phyloP scores from a whole-genome alignment of 2,797 vertebrate species.

The Lates japonicus region DNA sequence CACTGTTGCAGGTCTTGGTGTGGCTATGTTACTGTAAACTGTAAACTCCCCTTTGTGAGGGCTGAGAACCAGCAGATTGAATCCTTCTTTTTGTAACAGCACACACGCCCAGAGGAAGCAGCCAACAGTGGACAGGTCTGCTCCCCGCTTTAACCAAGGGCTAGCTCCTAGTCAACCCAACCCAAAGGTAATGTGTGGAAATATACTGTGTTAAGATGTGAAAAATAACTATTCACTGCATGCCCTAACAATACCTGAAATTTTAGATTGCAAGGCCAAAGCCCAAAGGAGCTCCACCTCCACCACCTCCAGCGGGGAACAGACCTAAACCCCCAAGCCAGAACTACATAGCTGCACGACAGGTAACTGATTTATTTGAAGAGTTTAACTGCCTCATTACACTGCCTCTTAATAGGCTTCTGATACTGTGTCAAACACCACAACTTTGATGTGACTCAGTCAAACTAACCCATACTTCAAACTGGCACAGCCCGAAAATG shows the following conservation, averaged over 20 bases:
- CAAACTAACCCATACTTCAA: not conserved
- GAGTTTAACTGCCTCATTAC: not conserved
- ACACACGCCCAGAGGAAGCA: constrained; percentile 47
- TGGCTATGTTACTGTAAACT: not conserved
- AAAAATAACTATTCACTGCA: not conserved
- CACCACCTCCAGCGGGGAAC: constrained; percentile 76
- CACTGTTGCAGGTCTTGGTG: not conserved
- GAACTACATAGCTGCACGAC: constrained; percentile 72
- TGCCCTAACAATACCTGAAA: constrained; percentile 11
- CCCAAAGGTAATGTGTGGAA: constrained; percentile 52
- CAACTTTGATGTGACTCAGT: not conserved
- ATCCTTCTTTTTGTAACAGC: constrained; percentile 49
- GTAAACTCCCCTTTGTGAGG: not conserved
- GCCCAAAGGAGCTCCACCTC: constrained; percentile 76
- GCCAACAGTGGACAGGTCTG: not conserved
- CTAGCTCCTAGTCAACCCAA: constrained; percentile 21
- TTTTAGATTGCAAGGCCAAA: constrained; percentile 68
- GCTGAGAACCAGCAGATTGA: not conserved
- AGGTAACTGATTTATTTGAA: constrained; percentile 69
- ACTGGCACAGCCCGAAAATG: not conserved
- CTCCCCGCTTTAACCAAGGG: not conserved
- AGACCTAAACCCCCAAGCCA: constrained; percentile 47
- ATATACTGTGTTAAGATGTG: not conserved
- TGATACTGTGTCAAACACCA: not conserved
- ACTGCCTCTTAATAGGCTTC: not conserved